Evolutionary conservation across 2,888 invertebrate genomes (phyloP), one percentile per base, ranked within the genome.

Genomic region (Philaethria dido): DNA sequence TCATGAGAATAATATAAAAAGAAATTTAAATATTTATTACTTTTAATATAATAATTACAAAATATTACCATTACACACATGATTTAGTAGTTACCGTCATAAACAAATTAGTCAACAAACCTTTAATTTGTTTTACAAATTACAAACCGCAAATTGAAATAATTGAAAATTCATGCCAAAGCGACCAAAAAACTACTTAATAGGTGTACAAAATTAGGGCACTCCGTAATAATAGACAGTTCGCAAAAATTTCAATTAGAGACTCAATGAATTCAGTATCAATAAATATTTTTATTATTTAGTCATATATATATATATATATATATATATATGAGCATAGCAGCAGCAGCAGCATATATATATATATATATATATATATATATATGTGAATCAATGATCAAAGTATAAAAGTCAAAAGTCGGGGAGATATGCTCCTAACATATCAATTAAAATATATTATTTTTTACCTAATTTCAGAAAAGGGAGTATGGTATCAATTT

Each of bases 211-310:
- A 69, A 69, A 66, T 55, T 63, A 64, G 63, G 48, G 66, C 69
- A 48, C 45, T n/a, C 54, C 52, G 48, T 60, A 18, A 61, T 69
- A 66, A 69, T 69, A 66, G 69, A 69, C 55, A 60, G 66, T 48
- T n/a, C n/a, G n/a, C 25, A 63, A 61, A 61, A 66, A 64, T 61
- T 69, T 66, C n/a, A 69, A 69, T 69, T 61, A 69, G 61, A 54
- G 55, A 69, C 55, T 61, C 63, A 63, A 33, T 69, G 60, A 44
- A 61, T 45, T 11, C 45, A 13, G 45, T 16, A 22, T 18, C 45
- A 60, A 39, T 45, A 25, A 60, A 45, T 60, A 57, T 57, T n/a
- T n/a, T n/a, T n/a, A n/a, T n/a, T n/a, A 39, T 57, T 39, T 22
- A 22, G n/a, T 57, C 22, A 57, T 9, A 57, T 9, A 20, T 6